Conservation (phyloP, 1,140 invertebrate genomes). For the Zaprionus ornatus region DNA sequence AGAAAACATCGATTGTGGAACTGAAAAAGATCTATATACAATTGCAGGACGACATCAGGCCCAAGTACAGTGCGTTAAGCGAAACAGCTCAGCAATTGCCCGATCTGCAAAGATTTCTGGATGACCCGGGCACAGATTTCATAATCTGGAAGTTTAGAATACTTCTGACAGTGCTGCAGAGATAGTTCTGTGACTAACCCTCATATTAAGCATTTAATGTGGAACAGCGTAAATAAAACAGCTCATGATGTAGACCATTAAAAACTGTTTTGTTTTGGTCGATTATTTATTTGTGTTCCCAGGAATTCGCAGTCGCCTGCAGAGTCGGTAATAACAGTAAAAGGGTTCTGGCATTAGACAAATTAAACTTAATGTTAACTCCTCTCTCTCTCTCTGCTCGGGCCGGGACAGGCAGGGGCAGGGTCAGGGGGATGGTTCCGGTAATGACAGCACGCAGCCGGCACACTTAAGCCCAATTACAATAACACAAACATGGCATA, state of each 20-base stretch:
- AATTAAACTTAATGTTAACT: slow-evolving; percentile 76
- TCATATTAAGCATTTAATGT: neutral
- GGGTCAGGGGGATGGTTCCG: slow-evolving; percentile 11
- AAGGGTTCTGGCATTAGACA: slow-evolving; percentile 68
- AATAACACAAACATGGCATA: slow-evolving; percentile 27
- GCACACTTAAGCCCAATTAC: slow-evolving; percentile 57
- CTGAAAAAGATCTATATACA: neutral
- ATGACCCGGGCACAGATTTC: neutral
- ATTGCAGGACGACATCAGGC: neutral
- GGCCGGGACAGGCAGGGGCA: neutral
- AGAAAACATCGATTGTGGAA: neutral
- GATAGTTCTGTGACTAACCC: neutral
- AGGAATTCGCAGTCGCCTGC: neutral
- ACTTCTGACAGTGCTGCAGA: neutral
- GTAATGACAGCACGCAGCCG: slow-evolving; percentile 19
- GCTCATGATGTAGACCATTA: slow-evolving; percentile 11
- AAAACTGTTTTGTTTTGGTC: slow-evolving; percentile 17
- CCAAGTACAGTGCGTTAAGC: neutral
- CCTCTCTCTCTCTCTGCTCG: slow-evolving; percentile 30
- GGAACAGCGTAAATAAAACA: neutral
- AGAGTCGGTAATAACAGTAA: slow-evolving; percentile 19
- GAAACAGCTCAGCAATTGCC: neutral
- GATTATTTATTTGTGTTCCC: slow-evolving; percentile 12
- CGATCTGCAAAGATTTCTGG: neutral
- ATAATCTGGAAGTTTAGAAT: neutral